A percentile compares a stretch with the other conserved stretches of the same genome.
phyloP scores from a whole-genome alignment of 2,113 vertebrate genomes.

The Otocyon megalotis region DNA sequence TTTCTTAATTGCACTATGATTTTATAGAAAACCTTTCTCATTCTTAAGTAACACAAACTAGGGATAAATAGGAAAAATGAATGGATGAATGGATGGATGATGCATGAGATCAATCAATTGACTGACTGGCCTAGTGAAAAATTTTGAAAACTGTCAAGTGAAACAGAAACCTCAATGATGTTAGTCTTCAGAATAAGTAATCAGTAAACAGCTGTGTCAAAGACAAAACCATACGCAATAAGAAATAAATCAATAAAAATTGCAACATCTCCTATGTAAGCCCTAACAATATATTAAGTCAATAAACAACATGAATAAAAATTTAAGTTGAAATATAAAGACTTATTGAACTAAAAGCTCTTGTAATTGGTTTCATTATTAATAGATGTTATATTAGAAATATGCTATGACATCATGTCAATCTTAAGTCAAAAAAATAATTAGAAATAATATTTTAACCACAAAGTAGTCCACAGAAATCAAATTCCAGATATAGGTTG shows the following conservation, averaged over 20 bases:
- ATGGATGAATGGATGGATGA: background rate
- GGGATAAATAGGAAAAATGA: background rate
- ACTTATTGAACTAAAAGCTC: background rate
- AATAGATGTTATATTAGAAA: background rate
- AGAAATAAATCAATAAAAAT: slow-evolving; percentile 48
- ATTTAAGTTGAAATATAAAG: background rate
- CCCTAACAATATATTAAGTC: background rate
- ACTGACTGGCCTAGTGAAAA: background rate
- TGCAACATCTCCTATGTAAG: background rate
- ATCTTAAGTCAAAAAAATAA: background rate
- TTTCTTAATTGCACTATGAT: background rate
- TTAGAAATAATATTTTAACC: background rate
- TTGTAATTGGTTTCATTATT: background rate
- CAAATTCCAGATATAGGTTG: background rate
- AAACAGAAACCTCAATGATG: background rate
- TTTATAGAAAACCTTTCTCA: background rate
- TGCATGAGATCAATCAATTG: background rate
- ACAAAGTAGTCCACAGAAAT: background rate
- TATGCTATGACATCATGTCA: background rate
- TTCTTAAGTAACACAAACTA: slow-evolving; percentile 8
- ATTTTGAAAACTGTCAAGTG: background rate
- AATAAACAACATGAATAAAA: background rate
- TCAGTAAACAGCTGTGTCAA: background rate
- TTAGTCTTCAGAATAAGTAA: background rate
- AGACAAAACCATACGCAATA: slow-evolving; percentile 2